Percentiles rank a stretch among this genome's conserved stretches.
Evolutionary conservation across 2,888 invertebrate genomes (phyloP).

Genomic region (Calameuta idolon): DNA sequence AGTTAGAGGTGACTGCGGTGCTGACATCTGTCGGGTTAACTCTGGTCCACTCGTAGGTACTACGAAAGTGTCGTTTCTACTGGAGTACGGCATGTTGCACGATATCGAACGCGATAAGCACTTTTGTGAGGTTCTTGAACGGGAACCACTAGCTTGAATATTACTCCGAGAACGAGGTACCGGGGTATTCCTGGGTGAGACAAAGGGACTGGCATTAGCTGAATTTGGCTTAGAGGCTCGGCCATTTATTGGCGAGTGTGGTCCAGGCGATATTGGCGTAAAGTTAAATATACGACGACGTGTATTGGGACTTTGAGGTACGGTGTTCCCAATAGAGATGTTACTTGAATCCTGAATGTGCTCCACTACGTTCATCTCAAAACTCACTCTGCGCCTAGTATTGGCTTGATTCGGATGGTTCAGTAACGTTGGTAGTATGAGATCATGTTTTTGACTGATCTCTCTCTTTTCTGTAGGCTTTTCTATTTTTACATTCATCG

Average conservation of each 20-base stretch:
- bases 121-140: constrained; percentile 51
- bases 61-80: constrained; percentile 55
- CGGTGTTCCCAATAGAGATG: constrained; percentile 57
- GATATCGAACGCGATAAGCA: constrained; percentile 60
- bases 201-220: constrained; percentile 82
- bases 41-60: constrained; percentile 58
- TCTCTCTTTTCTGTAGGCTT: constrained; percentile 45
- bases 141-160: constrained; percentile 68
- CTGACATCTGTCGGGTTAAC: constrained; percentile 37
- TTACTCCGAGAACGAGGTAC: constrained; percentile 76
- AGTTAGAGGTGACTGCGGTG: constrained; percentile 48
- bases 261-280: constrained; percentile 87
- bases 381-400: constrained; percentile 71
- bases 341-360: constrained; percentile 55
- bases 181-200: constrained; percentile 84
- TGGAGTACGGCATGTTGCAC: constrained; percentile 58
- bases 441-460: constrained; percentile 46
- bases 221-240: constrained; percentile 74
- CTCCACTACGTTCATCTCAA: constrained; percentile 68
- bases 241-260: constrained; percentile 74
- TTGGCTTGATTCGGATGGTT: constrained; percentile 50
- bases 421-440: constrained; percentile 59
- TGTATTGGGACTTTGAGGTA: constrained; percentile 82
- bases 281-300: constrained; percentile 86
- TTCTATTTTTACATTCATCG: constrained; percentile 29